phyloP scores from a whole-genome alignment of 2,797 vertebrate genomes.

The Tenualosa ilisha region DNA sequence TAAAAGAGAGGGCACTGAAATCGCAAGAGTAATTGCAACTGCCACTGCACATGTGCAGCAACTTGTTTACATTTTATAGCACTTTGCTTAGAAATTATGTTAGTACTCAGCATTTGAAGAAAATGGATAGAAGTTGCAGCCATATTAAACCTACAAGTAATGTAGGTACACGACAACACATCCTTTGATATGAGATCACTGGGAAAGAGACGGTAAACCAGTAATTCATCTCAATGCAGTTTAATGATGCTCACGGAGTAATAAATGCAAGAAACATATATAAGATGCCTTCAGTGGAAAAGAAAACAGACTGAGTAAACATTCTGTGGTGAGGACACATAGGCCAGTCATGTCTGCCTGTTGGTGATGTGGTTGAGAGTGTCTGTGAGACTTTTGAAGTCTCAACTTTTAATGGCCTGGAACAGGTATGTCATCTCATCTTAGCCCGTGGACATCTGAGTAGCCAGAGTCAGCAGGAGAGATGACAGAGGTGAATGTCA shows the following conservation, averaged over 20 bases:
- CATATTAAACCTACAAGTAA: background rate
- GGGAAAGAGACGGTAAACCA: background rate
- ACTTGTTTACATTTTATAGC: background rate
- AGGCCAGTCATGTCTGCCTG: background rate
- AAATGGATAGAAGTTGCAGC: background rate
- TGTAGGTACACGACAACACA: background rate
- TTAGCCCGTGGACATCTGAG: constrained; percentile 28
- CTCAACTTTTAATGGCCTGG: constrained; percentile 38
- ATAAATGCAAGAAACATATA: background rate
- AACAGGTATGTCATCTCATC: constrained; percentile 40
- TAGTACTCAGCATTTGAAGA: background rate
- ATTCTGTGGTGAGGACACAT: background rate
- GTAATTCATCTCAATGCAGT: background rate
- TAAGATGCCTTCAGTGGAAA: background rate
- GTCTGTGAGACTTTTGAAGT: constrained; percentile 18
- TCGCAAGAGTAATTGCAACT: background rate
- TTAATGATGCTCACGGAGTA: background rate
- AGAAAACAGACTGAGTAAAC: background rate
- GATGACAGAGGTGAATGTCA: constrained; percentile 29
- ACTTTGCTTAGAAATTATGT: background rate
- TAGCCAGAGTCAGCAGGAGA: constrained; percentile 37
- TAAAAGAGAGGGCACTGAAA: background rate
- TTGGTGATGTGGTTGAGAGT: background rate
- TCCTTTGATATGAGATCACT: background rate
- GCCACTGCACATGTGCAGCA: background rate